A percentile compares a stretch with the other conserved stretches of the same genome.
phyloP scores from a whole-genome alignment of 2,113 vertebrate species.

The Podarcis raffonei region DNA sequence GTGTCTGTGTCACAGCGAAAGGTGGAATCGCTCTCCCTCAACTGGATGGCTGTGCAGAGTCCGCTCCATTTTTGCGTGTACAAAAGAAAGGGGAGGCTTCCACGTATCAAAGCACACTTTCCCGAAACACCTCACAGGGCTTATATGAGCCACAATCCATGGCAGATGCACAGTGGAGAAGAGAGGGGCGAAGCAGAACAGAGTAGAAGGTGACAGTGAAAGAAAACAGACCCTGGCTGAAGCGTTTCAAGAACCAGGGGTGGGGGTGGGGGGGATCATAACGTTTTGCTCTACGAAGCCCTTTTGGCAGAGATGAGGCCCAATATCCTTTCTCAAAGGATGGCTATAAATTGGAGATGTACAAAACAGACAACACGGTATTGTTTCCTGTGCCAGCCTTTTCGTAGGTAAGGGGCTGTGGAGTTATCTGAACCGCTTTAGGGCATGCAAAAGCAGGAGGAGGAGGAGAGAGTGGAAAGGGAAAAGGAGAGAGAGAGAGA shows the following conservation, averaged over 20 bases:
- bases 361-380: background rate
- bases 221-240: slow-evolving; percentile 9
- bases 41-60: background rate
- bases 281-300: background rate
- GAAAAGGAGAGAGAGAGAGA: background rate
- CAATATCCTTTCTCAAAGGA: background rate
- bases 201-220: background rate
- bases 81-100: background rate
- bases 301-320: slow-evolving; percentile 22
- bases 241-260: background rate
- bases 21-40: slow-evolving; percentile 36
- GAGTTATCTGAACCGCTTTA: background rate
- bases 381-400: background rate
- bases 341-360: background rate
- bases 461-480: background rate
- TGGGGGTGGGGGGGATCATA: background rate
- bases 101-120: slow-evolving; percentile 51
- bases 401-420: background rate
- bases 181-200: slow-evolving; percentile 4
- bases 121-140: slow-evolving; percentile 47
- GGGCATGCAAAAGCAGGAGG: background rate
- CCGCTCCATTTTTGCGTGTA: slow-evolving; percentile 4
- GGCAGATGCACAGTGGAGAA: background rate
- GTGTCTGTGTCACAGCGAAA: slow-evolving; percentile 34
- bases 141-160: slow-evolving; percentile 44